These are phyloP conservation scores for Arge pagana DNA, from an alignment of 2,888 invertebrate genomes.

Conservation along the genomic window DNA sequence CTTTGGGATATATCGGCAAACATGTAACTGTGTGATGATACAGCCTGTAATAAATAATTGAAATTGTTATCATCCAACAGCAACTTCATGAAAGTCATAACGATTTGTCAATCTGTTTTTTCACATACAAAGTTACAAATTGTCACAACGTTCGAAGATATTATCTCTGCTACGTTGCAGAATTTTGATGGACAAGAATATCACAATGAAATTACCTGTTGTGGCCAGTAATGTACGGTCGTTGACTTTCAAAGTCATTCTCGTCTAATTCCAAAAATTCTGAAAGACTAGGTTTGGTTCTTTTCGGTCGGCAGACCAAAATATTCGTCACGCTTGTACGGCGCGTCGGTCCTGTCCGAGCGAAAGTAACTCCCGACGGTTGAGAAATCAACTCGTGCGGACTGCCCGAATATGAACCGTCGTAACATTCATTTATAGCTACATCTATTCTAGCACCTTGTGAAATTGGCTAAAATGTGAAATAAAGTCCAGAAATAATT, in stretches of 20 bases:
- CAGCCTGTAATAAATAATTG: constrained; percentile 62
- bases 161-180: no score
- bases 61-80: no score
- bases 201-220: constrained; percentile 65
- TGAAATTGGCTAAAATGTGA: constrained; percentile 65
- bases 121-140: not conserved
- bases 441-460: constrained; percentile 91
- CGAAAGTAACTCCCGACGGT: constrained; percentile 73
- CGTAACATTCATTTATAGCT: constrained; percentile 92
- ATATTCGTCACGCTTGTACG: constrained; percentile 79
- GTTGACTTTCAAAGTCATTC: constrained; percentile 80
- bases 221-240: constrained; percentile 89
- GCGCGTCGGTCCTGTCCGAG: constrained; percentile 72
- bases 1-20: constrained; percentile 91
- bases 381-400: constrained; percentile 85
- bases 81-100: no score
- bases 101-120: constrained; percentile 13
- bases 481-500: not conserved
- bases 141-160: no score
- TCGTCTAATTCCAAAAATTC: constrained; percentile 90
- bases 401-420: constrained; percentile 93
- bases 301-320: constrained; percentile 75
- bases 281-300: constrained; percentile 72
- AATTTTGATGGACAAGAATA: constrained; percentile 1
- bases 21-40: constrained; percentile 96